Evolutionary conservation across 2,888 invertebrate species (phyloP), one percentile per base, ranked within the genome.

Genomic region (Druceiella hillmani): DNA sequence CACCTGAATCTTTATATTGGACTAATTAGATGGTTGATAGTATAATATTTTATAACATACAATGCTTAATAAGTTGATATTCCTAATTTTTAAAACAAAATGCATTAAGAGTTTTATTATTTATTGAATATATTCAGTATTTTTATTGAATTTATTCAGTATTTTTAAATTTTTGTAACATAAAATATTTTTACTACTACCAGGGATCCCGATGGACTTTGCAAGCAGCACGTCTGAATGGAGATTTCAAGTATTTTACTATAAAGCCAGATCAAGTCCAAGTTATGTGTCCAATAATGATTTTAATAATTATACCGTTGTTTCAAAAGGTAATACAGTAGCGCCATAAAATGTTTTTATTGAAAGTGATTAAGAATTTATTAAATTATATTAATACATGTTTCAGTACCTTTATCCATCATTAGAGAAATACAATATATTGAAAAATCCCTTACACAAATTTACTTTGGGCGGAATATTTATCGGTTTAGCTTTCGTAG

Each of bases 201-300:
- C 47, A 81, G 75, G 87, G 85, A 4, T 87, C 87, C 2, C 66
- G 83, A 15, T 88, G 88, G 88, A 84, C 87, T 0, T 71, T 88
- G 45, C 87, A 88, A 67, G 89, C 88, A 0, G 76, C 79, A 1
- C 72, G 78, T 52, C 87, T 89, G 87, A 71, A 83, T 50, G 87
- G 87, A 1, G 62, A 76, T 35, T 52, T 82, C 12, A 79, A 81
- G 1, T 69, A 66, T 31, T 72, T 74, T 42, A 71, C 75, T 0
- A 61, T 86, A 14, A 79, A 86, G 46, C 88, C 93, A 0, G 93
- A 94, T 58, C 92, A 92, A 59, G 81, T 92, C 76, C 87, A 88
- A 69, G 84, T 87, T 4, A 54, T 87, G 2, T 83, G 83, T 56
- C 87, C 89, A 0, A 59, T 85, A 2, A 62, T 84, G 17, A 83